Evolutionary conservation across 2,113 vertebrate genomes (phyloP).

Genomic region (Misgurnus anguillicaudatus): DNA sequence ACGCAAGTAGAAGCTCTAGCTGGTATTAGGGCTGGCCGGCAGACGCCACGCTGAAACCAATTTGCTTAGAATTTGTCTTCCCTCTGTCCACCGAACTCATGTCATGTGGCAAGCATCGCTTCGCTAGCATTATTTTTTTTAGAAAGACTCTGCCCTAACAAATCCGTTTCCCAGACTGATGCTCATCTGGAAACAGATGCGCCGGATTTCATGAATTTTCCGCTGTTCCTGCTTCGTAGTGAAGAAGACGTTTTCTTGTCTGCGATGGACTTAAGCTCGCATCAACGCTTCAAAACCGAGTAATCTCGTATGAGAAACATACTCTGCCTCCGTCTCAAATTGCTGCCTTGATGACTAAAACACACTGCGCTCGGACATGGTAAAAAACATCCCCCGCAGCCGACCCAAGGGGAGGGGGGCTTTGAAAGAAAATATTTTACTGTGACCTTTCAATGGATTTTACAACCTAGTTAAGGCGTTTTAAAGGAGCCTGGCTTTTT

Average conservation of each 20-base stretch:
- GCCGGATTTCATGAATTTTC: conserved; percentile 17
- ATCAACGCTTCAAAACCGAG: neutral
- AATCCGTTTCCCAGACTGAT: conserved; percentile 31
- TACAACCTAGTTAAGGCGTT: conserved; percentile 51
- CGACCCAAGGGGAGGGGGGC: conserved; percentile 6
- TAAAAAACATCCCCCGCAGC: conserved; percentile 45
- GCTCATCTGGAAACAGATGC: conserved; percentile 31
- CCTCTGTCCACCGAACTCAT: neutral
- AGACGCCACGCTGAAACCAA: conserved; percentile 28
- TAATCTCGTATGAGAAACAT: conserved; percentile 17
- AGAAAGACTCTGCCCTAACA: conserved; percentile 10
- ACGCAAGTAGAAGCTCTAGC: neutral
- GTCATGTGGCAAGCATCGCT: conserved; percentile 5
- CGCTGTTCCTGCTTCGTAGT: neutral
- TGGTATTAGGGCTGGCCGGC: conserved; percentile 17
- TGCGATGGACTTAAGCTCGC: neutral
- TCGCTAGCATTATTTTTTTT: neutral
- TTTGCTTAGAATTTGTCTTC: conserved; percentile 18
- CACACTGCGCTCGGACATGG: conserved; percentile 33
- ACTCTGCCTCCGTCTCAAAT: conserved; percentile 14
- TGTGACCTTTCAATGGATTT: conserved; percentile 40
- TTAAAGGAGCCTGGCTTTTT: conserved; percentile 41
- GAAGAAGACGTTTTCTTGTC: conserved; percentile 4
- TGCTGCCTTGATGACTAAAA: conserved; percentile 49
- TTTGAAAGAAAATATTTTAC: conserved; percentile 50